A percentile compares a stretch with the other conserved stretches of the same genome.
Evolutionary conservation across 2,113 vertebrate species (phyloP).

Genomic region (Rhineura floridana): DNA sequence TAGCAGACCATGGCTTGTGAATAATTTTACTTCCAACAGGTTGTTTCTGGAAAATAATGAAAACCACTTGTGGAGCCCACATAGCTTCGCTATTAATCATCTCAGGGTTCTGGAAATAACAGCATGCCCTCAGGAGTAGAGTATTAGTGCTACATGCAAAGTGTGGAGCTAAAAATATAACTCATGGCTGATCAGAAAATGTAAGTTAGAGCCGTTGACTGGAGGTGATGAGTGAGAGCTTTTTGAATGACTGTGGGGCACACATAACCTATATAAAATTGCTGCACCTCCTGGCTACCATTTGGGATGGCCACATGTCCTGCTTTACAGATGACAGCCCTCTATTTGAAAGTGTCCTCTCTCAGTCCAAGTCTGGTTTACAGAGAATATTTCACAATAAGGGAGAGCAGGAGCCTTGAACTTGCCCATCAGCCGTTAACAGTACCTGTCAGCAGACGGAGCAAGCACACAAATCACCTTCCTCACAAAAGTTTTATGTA

Average conservation of each 20-base stretch:
- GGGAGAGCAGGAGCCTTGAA: no score
- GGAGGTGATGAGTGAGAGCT: neutral
- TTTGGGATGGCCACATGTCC: no score
- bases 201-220: neutral
- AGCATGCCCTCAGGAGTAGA: neutral
- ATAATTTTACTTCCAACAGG: conserved; percentile 6
- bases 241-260: neutral
- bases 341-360: no score
- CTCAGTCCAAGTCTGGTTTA: no score
- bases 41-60: conserved; percentile 4
- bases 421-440: neutral
- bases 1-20: neutral
- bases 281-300: neutral
- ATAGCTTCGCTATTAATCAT: conserved; percentile 15
- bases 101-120: conserved; percentile 29
- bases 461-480: neutral
- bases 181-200: neutral
- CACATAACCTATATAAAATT: neutral
- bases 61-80: neutral
- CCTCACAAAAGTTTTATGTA: no score
- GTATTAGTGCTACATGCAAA: neutral
- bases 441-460: neutral
- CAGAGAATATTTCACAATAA: no score
- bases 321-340: no score
- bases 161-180: conserved; percentile 16